These are phyloP conservation scores for Neosilurus mollespiculum DNA, from an alignment of 2,797 vertebrate genomes.

Conservation along the genomic window DNA sequence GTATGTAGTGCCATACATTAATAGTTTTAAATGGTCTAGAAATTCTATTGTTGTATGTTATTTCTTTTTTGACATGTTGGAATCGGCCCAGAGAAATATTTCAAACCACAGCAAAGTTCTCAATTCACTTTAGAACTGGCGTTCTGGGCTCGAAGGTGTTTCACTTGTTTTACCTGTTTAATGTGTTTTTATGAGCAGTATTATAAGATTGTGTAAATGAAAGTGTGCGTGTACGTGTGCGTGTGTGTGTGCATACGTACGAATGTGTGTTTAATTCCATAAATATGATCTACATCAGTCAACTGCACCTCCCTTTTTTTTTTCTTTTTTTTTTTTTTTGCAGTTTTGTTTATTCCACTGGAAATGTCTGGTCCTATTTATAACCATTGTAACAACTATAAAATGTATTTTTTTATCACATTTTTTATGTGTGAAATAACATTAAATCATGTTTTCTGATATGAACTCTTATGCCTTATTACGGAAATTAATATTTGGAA, in stretches of 20 bases:
- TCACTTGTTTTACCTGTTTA: constrained; percentile 41
- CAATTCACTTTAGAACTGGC: constrained; percentile 44
- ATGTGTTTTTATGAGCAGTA: constrained; percentile 52
- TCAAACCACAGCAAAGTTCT: constrained; percentile 11
- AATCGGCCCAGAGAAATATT: constrained; percentile 41
- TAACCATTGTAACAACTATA: constrained; percentile 78
- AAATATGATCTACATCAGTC: constrained; percentile 50
- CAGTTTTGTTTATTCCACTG: constrained; percentile 59
- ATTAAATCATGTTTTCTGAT: constrained; percentile 79
- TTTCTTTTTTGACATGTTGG: constrained; percentile 17
- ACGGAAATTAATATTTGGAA: constrained; percentile 58
- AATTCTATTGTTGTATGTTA: constrained; percentile 26
- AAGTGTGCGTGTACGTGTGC: constrained; percentile 5
- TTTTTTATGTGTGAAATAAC: constrained; percentile 80
- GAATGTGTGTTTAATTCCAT: constrained; percentile 24
- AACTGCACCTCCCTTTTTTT: constrained; percentile 51
- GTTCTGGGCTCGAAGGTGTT: constrained; percentile 42
- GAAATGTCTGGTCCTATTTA: constrained; percentile 61
- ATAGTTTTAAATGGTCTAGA: constrained; percentile 35
- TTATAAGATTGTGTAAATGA: constrained; percentile 25
- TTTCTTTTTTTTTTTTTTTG: constrained; percentile 27
- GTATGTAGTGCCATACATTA: constrained; percentile 47
- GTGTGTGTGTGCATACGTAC: not conserved
- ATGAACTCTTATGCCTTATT: constrained; percentile 73
- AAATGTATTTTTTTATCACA: constrained; percentile 83